Evolutionary conservation across 2,888 invertebrate genomes (phyloP), one percentile per base, ranked within the genome.

Genomic region (Pachliopta kotzebuea): DNA sequence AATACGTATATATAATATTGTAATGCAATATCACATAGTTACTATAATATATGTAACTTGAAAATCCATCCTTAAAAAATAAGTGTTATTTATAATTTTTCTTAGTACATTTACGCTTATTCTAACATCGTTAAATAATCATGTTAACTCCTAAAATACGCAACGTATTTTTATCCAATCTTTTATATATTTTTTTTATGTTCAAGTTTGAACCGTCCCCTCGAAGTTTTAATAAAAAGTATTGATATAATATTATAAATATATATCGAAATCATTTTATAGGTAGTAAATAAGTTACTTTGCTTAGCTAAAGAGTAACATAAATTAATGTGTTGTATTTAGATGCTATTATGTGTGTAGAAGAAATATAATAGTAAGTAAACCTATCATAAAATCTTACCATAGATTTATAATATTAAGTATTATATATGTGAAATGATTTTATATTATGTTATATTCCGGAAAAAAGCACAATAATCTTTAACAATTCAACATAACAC

Each of bases 131-230:
- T n/a, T 45, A 45, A 45, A n/a, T 45, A 45, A 45, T 45, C 45
- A n/a, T n/a, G 18, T n/a, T 52, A 52, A 52, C 14, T 52, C 50
- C 20, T 52, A 52, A 52, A 21, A 52, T 52, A 52, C 50, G 21
- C 4, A 45, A 45, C 18, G 45, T 45, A n/a, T 59, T 49, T 54
- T 57, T 60, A 26, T 60, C 54, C 56, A 54, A 14, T 23, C 24
- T 56, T 61, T 54, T 17, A 26, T 56, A 54, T 52, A 52, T 52
- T n/a, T 52, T 31, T 77, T 83, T 85, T 73, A 75, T 80, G 85
- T 85, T 74, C 76, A 81, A 75, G 78, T 84, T 83, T 68, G 78
- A 82, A 82, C 87, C 87, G 87, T 87, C 87, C 87, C 87, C 86
- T 76, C 81, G 78, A 79, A 86, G 85, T 84, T 85, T 85, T 86